phyloP scores from a whole-genome alignment of 2,113 vertebrate species.

The Cromileptes altivelis region DNA sequence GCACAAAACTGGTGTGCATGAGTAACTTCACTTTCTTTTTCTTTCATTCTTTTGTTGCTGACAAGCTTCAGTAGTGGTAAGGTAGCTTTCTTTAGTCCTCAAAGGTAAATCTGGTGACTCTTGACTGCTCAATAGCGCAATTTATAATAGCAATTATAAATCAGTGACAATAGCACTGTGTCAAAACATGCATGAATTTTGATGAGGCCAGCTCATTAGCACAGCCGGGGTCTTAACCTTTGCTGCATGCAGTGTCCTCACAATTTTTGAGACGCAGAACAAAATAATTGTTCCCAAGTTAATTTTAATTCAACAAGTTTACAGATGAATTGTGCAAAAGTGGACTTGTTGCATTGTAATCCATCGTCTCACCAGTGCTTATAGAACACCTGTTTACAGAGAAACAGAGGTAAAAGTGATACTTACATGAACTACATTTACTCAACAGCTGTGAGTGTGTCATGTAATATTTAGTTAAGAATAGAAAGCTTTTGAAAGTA shows the following conservation, averaged over 20 bases:
- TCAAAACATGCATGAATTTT: neutral
- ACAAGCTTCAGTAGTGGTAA: neutral
- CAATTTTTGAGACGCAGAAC: neutral
- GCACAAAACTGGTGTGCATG: neutral
- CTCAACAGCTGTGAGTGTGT: neutral
- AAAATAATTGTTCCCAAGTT: neutral
- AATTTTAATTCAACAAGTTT: neutral
- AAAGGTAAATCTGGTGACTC: neutral
- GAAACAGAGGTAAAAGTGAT: neutral
- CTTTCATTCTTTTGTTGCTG: neutral
- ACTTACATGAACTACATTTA: neutral
- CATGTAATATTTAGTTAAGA: too few relatives aligned
- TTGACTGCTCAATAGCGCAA: neutral
- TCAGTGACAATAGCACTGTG: neutral
- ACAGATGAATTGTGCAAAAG: neutral
- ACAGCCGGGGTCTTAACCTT: neutral
- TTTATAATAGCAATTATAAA: neutral
- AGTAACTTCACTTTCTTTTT: neutral
- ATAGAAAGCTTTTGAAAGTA: neutral
- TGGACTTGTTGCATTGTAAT: neutral
- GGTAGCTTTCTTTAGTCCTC: neutral
- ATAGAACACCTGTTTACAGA: neutral
- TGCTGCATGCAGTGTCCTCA: neutral
- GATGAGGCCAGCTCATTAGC: neutral
- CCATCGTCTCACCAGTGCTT: neutral